A percentile compares a stretch with the other conserved stretches of the same genome.
Conservation (phyloP, 2,113 vertebrate species). For the Marmota monax region DNA sequence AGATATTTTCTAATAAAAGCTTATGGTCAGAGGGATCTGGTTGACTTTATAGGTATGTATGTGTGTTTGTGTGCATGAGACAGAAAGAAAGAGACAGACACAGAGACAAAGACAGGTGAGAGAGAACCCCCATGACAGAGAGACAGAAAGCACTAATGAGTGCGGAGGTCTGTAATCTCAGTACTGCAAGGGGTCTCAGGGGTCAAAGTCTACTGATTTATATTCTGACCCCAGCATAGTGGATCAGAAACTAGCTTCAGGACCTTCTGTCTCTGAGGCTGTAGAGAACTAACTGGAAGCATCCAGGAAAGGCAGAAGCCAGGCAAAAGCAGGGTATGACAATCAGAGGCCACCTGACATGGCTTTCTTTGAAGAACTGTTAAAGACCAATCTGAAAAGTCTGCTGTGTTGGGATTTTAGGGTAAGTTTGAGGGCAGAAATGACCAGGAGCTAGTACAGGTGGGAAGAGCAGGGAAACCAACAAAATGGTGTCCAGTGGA, state of each 20-base stretch:
- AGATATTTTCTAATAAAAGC: background rate
- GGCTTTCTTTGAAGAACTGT: background rate
- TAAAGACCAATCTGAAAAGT: background rate
- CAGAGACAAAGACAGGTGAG: background rate
- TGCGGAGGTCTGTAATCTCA: background rate
- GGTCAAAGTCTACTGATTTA: background rate
- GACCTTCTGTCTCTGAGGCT: background rate
- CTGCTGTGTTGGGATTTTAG: background rate
- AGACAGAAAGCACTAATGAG: background rate
- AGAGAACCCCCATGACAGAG: background rate
- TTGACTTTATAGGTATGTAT: background rate
- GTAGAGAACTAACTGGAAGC: background rate
- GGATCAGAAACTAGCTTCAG: background rate
- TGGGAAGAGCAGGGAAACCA: background rate
- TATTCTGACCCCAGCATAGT: background rate
- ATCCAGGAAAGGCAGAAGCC: background rate
- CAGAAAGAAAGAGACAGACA: background rate
- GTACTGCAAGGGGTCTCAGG: background rate
- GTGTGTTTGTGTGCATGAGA: background rate
- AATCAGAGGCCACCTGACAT: background rate
- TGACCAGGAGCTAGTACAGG: background rate
- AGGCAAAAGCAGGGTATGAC: background rate
- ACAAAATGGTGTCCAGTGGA: background rate
- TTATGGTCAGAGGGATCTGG: background rate
- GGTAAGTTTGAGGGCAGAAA: background rate